Conservation (phyloP, 2,113 vertebrate genomes). For the Grammomys surdaster region DNA sequence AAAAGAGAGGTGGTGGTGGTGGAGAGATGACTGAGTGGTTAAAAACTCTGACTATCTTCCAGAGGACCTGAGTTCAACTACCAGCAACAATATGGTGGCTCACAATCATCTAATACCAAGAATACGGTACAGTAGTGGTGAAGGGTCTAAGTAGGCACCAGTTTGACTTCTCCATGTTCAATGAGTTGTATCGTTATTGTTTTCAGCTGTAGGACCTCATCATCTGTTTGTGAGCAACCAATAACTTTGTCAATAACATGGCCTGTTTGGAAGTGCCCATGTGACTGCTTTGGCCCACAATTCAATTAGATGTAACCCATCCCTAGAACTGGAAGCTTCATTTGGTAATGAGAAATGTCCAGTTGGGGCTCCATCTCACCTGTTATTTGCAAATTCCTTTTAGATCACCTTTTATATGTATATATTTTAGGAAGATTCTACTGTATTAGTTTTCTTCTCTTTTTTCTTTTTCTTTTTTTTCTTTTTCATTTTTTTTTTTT, state of each 20-base stretch:
- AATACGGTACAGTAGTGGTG: neutral
- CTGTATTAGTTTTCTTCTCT: too few relatives aligned
- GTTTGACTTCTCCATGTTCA: neutral
- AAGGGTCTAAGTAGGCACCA: neutral
- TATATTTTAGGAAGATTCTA: neutral
- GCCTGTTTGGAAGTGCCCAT: neutral
- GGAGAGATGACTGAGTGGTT: too few relatives aligned
- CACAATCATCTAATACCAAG: neutral
- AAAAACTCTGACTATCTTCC: too few relatives aligned
- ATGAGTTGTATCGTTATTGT: neutral
- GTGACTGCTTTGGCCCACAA: neutral
- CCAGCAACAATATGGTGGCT: too few relatives aligned
- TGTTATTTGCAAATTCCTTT: neutral
- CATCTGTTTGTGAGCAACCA: neutral
- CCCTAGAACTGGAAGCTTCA: neutral
- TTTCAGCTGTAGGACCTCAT: neutral
- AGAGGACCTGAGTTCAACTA: too few relatives aligned
- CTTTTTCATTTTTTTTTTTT: too few relatives aligned
- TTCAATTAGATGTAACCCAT: neutral
- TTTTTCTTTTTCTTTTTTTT: too few relatives aligned
- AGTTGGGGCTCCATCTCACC: neutral
- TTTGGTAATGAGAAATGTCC: neutral
- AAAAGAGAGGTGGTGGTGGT: too few relatives aligned
- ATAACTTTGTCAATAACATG: neutral
- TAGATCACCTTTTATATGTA: neutral